Conservation (phyloP, 2,888 invertebrate genomes). For the Lottia gigantea region DNA sequence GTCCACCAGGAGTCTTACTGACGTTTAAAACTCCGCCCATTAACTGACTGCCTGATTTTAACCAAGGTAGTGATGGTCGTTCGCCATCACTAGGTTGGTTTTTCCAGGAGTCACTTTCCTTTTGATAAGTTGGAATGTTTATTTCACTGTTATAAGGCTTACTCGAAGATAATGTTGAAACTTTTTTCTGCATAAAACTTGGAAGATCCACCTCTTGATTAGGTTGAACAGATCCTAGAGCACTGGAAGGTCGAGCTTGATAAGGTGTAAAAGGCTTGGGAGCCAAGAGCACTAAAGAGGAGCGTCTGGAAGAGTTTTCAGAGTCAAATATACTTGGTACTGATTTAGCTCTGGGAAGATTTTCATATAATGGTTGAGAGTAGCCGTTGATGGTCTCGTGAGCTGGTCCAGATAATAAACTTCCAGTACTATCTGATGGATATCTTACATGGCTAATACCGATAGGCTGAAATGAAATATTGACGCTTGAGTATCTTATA, state of each 20-base stretch:
- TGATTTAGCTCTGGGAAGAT: slow-evolving; percentile 45
- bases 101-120: slow-evolving; percentile 7
- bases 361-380: slow-evolving; percentile 52
- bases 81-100: neutral
- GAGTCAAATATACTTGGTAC: slow-evolving; percentile 30
- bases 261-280: slow-evolving; percentile 56
- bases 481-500: no score
- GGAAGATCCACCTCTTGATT: neutral
- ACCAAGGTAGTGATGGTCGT: slow-evolving; percentile 48
- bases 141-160: slow-evolving; percentile 24
- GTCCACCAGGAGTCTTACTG: slow-evolving; percentile 70
- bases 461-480: slow-evolving; percentile 23
- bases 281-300: slow-evolving; percentile 50
- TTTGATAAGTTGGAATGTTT: slow-evolving; percentile 17
- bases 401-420: slow-evolving; percentile 28
- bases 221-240: neutral
- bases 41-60: slow-evolving; percentile 20
- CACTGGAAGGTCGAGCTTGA: slow-evolving; percentile 25
- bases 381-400: slow-evolving; percentile 28
- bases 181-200: slow-evolving; percentile 7
- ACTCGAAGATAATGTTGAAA: neutral
- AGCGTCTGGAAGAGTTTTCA: slow-evolving; percentile 39
- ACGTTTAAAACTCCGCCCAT: slow-evolving; percentile 33
- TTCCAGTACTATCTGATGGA: slow-evolving; percentile 22
- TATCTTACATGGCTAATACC: slow-evolving; percentile 34